These are phyloP conservation scores for Cercopithecus mona DNA, from an alignment of 2,113 vertebrate species.

Conservation along the genomic window DNA sequence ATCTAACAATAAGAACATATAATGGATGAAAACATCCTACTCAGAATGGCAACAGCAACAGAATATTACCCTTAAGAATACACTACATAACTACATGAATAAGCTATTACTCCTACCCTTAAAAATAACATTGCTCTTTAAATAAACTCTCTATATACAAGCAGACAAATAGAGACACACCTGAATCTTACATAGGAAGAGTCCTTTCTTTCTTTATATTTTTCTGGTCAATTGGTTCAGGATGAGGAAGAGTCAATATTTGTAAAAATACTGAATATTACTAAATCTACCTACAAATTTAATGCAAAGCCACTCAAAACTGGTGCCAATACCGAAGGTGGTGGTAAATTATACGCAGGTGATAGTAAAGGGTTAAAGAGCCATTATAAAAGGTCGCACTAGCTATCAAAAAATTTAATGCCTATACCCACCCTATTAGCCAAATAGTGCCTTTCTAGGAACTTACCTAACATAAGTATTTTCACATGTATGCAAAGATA, in stretches of 20 bases:
- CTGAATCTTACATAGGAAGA: neutral
- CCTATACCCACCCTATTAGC: neutral
- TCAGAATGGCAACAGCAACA: neutral
- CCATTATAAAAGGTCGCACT: neutral
- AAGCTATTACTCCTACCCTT: too few relatives aligned
- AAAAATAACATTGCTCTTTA: neutral
- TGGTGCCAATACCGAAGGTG: neutral
- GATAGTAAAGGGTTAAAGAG: neutral
- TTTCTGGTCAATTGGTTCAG: too few relatives aligned
- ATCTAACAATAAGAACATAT: neutral
- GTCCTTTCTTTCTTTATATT: too few relatives aligned
- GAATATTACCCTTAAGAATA: neutral
- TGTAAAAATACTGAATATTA: neutral
- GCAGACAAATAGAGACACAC: neutral
- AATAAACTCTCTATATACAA: neutral
- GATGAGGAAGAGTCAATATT: too few relatives aligned
- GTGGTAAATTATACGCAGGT: neutral
- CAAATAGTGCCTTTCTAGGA: neutral
- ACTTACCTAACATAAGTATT: neutral
- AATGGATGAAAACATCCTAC: neutral
- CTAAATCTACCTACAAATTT: neutral
- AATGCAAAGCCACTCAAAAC: neutral
- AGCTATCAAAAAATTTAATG: neutral
- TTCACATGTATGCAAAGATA: neutral
- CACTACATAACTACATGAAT: too few relatives aligned